phyloP scores from a whole-genome alignment of 2,113 vertebrate genomes.

The Rousettus leschenaultii region DNA sequence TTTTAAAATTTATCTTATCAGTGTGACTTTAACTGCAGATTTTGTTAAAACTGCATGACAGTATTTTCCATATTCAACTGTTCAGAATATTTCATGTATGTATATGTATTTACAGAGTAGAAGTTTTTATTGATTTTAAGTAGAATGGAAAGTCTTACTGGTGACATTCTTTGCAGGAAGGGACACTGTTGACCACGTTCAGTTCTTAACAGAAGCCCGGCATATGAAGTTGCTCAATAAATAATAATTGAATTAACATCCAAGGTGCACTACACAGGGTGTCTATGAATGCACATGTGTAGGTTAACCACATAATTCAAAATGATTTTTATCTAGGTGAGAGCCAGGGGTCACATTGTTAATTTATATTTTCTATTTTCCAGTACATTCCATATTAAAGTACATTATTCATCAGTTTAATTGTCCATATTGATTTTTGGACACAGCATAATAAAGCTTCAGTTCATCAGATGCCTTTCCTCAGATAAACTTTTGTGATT shows the following conservation, averaged over 20 bases:
- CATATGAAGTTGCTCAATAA: neutral
- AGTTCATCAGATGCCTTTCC: neutral
- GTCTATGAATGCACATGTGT: neutral
- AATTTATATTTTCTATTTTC: neutral
- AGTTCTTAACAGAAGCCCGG: neutral
- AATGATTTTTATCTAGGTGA: neutral
- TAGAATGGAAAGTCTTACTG: neutral
- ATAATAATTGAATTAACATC: neutral
- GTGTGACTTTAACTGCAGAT: neutral
- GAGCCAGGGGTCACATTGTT: neutral
- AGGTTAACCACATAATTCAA: neutral
- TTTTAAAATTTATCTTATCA: neutral
- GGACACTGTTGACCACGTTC: neutral
- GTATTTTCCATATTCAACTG: neutral
- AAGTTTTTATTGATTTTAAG: neutral
- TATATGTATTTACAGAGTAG: neutral
- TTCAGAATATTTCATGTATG: neutral
- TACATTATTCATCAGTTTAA: neutral
- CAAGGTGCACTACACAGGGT: neutral
- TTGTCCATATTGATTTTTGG: neutral
- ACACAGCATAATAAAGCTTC: neutral
- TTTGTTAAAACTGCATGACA: neutral
- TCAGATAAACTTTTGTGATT: neutral
- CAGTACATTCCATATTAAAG: neutral
- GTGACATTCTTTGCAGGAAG: neutral